Conservation (phyloP, 1,140 invertebrate species). For the Piezodorus guildinii region DNA sequence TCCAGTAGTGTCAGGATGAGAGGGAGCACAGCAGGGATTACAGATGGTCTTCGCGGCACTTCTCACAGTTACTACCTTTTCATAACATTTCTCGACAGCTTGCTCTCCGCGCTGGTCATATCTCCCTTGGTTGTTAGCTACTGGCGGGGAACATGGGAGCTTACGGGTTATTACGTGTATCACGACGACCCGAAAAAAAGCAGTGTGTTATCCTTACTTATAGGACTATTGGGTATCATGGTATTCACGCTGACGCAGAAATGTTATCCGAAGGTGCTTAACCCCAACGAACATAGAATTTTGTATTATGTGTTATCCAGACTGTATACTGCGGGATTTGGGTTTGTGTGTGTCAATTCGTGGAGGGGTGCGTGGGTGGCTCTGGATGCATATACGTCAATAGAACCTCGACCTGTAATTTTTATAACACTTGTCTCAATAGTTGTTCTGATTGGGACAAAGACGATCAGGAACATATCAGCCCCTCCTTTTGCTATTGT, state of each 20-base stretch:
- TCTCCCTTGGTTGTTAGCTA: slow-evolving; percentile 70
- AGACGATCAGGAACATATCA: slow-evolving; percentile 63
- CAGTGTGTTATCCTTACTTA: slow-evolving; percentile 47
- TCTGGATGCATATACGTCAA: slow-evolving; percentile 56
- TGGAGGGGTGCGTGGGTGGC: slow-evolving; percentile 72
- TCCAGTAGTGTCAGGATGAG: slow-evolving; percentile 23
- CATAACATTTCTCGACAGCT: slow-evolving; percentile 52
- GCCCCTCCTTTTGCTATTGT: slow-evolving; percentile 66
- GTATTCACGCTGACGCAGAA: slow-evolving; percentile 54
- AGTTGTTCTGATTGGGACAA: slow-evolving; percentile 47
- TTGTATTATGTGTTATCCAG: slow-evolving; percentile 59
- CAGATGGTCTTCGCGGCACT: slow-evolving; percentile 31
- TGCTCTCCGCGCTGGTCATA: slow-evolving; percentile 57
- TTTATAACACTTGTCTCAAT: slow-evolving; percentile 44
- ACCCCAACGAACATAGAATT: slow-evolving; percentile 52
- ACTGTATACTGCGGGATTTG: slow-evolving; percentile 60
- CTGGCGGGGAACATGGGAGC: slow-evolving; percentile 73
- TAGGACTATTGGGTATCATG: slow-evolving; percentile 56
- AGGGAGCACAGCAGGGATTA: slow-evolving; percentile 32
- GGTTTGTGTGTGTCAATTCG: slow-evolving; percentile 66
- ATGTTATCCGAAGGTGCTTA: slow-evolving; percentile 44
- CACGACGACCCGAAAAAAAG: slow-evolving; percentile 45
- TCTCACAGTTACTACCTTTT: slow-evolving; percentile 41
- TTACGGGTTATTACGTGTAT: slow-evolving; percentile 59
- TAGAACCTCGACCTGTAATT: slow-evolving; percentile 42